Percentiles rank a stretch among this genome's conserved stretches.
Evolutionary conservation across 2,797 vertebrate genomes (phyloP).

Genomic region (Nasua narica): DNA sequence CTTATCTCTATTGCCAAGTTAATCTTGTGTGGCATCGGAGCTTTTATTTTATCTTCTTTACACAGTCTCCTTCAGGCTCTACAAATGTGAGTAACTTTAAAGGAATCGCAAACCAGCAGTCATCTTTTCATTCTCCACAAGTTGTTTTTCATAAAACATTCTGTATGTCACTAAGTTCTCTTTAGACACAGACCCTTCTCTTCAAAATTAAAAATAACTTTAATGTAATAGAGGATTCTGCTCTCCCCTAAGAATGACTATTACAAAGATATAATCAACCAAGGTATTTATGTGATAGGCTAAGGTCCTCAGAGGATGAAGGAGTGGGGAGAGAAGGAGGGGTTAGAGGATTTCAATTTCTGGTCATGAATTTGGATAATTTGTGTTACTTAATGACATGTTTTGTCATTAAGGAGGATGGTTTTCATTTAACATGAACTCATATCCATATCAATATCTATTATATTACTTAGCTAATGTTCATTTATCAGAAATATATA

Average conservation of each 20-base stretch:
- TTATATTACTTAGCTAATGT: background rate
- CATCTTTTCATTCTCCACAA: constrained; percentile 8
- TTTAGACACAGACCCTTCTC: background rate
- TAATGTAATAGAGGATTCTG: background rate
- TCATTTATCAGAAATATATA: background rate
- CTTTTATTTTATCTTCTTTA: constrained; percentile 72
- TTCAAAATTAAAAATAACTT: background rate
- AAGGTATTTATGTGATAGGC: background rate
- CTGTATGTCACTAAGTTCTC: background rate
- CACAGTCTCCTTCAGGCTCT: constrained; percentile 58
- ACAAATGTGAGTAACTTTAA: constrained; percentile 64
- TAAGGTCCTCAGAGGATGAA: background rate
- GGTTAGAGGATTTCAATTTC: background rate
- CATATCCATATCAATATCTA: background rate
- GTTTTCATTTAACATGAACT: background rate
- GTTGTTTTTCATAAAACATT: constrained; percentile 10
- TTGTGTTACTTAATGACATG: background rate
- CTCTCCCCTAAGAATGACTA: background rate
- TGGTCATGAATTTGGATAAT: background rate
- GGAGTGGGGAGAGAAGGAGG: background rate
- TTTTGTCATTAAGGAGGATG: background rate
- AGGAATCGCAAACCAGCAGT: constrained; percentile 35
- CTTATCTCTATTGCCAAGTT: constrained; percentile 66
- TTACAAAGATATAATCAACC: background rate
- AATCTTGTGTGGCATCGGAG: constrained; percentile 68